phyloP scores from a whole-genome alignment of 2,888 invertebrate species.

The Plagiodera versicolora region DNA sequence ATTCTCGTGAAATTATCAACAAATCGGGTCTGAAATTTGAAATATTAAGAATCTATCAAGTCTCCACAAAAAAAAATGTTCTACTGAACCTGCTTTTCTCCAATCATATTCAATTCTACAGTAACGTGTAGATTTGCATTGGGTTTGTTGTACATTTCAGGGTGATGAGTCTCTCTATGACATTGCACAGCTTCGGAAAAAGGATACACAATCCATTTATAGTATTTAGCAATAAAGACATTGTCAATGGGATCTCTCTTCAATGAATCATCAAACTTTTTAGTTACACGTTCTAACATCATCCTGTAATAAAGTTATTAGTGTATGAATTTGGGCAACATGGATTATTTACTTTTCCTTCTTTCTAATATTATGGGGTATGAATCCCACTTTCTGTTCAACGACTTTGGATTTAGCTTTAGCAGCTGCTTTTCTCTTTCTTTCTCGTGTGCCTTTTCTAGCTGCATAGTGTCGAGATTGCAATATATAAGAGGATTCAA shows the following conservation, averaged over 20 bases:
- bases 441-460: slow-evolving; percentile 80
- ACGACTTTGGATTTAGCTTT: slow-evolving; percentile 69
- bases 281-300: slow-evolving; percentile 54
- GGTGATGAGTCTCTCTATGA: slow-evolving; percentile 81
- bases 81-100: slow-evolving; percentile 66
- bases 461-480: slow-evolving; percentile 66
- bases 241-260: slow-evolving; percentile 64
- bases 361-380: slow-evolving; percentile 69
- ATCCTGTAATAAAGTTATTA: slow-evolving; percentile 46
- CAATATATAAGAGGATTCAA: slow-evolving; percentile 22
- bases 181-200: slow-evolving; percentile 76
- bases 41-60: neutral
- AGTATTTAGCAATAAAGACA: slow-evolving; percentile 63
- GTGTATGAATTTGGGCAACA: neutral
- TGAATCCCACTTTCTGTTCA: slow-evolving; percentile 73
- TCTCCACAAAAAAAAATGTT: neutral
- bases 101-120: slow-evolving; percentile 81
- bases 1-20: slow-evolving; percentile 71
- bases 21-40: slow-evolving; percentile 62
- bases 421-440: slow-evolving; percentile 61
- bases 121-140: slow-evolving; percentile 69
- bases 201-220: slow-evolving; percentile 64
- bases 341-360: slow-evolving; percentile 56
- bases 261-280: slow-evolving; percentile 64
- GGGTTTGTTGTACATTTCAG: slow-evolving; percentile 78